Conservation (phyloP, 2,113 vertebrate genomes). For the Caloenas nicobarica region DNA sequence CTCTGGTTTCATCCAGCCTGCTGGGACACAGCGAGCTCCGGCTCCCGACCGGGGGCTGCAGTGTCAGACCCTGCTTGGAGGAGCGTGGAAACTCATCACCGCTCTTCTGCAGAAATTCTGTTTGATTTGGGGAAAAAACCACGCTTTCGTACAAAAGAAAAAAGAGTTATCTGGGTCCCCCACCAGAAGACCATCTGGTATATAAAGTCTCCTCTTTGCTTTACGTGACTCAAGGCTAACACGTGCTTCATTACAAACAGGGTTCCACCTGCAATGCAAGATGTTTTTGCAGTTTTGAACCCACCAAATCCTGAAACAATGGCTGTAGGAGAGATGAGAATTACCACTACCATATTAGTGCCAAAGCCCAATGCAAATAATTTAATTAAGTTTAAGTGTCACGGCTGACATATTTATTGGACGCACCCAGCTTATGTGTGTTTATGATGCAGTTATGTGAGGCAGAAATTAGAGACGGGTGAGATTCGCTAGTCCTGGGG, state of each 20-base stretch:
- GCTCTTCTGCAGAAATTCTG: not conserved
- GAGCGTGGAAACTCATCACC: not conserved
- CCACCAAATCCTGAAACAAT: not conserved
- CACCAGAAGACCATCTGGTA: not conserved
- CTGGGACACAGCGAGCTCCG: not conserved
- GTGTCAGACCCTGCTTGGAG: not conserved
- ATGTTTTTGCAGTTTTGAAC: not conserved
- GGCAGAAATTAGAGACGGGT: conserved; percentile 12
- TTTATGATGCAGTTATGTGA: not conserved
- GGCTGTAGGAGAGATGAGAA: not conserved
- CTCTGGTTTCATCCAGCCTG: conserved; percentile 34
- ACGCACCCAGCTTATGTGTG: not conserved
- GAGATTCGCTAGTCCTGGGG: not conserved
- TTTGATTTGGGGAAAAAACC: not conserved
- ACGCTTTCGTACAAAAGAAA: not conserved
- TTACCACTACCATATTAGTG: not conserved
- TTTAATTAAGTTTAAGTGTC: not conserved
- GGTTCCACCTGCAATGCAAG: not conserved
- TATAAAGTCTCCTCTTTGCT: not conserved
- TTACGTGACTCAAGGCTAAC: not conserved
- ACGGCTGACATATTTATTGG: not conserved
- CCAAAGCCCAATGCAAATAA: not conserved
- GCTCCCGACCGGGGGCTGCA: not conserved
- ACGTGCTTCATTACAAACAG: rapidly evolving
- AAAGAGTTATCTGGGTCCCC: not conserved